Conservation (phyloP, 2,888 invertebrate species). For the Heliconius sara region DNA sequence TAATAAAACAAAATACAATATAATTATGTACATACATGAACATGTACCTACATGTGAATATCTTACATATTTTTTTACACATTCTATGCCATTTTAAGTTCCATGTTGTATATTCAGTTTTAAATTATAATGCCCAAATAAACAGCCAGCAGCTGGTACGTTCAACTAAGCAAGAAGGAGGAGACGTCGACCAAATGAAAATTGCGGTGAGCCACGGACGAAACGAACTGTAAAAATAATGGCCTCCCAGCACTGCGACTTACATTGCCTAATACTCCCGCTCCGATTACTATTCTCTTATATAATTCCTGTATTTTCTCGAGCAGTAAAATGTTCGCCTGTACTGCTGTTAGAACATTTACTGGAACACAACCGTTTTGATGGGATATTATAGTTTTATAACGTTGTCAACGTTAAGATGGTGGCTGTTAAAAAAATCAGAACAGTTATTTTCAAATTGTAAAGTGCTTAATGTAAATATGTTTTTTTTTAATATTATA, state of each 20-base stretch:
- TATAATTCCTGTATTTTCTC: slow-evolving; percentile 26
- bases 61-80: not conserved
- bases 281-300: slow-evolving; percentile 45
- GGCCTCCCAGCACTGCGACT: slow-evolving; percentile 64
- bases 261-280: slow-evolving; percentile 71
- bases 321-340: not conserved
- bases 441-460: no score
- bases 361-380: not conserved
- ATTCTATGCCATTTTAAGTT: not conserved
- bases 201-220: slow-evolving; percentile 56
- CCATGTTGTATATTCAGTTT: slow-evolving; percentile 2
- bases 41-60: no score
- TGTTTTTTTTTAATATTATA: not conserved
- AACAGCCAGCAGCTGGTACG: slow-evolving; percentile 28
- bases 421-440: no score
- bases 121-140: slow-evolving; percentile 17
- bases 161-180: slow-evolving; percentile 36
- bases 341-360: not conserved
- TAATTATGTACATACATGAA: not conserved
- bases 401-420: not conserved
- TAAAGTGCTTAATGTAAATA: not conserved
- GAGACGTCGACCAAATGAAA: slow-evolving; percentile 51
- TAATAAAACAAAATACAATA: no score
- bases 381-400: not conserved
- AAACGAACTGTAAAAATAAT: slow-evolving; percentile 80